Evolutionary conservation across 2,888 invertebrate genomes (phyloP).

Genomic region (Pantelozetes paolii): DNA sequence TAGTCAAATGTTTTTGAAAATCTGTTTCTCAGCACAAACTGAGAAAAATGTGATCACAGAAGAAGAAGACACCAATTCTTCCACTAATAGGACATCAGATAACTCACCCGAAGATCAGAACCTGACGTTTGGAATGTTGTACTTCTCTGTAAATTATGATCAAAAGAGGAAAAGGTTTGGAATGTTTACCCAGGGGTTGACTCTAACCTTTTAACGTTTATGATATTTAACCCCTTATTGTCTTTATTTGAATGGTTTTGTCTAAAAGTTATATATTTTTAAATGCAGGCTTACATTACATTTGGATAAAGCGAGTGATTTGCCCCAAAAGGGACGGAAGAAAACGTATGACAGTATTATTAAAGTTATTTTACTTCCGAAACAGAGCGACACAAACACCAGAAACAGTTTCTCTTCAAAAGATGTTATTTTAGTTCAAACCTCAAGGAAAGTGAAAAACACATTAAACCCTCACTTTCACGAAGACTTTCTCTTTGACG

Average conservation of each 20-base stretch:
- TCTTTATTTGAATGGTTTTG: no score
- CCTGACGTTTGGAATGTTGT: constrained; percentile 41
- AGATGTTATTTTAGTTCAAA: constrained; percentile 46
- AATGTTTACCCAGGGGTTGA: no score
- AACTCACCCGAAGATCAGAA: background rate
- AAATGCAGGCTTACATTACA: constrained; percentile 43
- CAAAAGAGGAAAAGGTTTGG: constrained; percentile 42
- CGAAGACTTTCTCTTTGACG: constrained; percentile 49
- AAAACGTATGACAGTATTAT: constrained; percentile 49
- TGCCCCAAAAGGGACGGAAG: constrained; percentile 50
- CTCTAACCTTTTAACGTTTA: no score
- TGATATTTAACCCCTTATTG: no score
- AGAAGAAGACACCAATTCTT: background rate
- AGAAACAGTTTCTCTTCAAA: constrained; percentile 47
- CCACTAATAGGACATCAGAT: background rate
- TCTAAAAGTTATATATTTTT: no score
- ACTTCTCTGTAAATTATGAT: constrained; percentile 42
- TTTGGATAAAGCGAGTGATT: constrained; percentile 49
- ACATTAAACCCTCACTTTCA: constrained; percentile 49
- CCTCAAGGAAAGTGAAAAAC: constrained; percentile 48
- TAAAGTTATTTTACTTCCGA: constrained; percentile 47
- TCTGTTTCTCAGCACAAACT: background rate
- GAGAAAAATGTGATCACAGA: background rate
- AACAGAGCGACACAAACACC: background rate
- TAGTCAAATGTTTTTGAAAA: background rate